Evolutionary conservation across 1,140 invertebrate genomes (phyloP), one percentile per base, ranked within the genome.

Genomic region (Formica exsecta): DNA sequence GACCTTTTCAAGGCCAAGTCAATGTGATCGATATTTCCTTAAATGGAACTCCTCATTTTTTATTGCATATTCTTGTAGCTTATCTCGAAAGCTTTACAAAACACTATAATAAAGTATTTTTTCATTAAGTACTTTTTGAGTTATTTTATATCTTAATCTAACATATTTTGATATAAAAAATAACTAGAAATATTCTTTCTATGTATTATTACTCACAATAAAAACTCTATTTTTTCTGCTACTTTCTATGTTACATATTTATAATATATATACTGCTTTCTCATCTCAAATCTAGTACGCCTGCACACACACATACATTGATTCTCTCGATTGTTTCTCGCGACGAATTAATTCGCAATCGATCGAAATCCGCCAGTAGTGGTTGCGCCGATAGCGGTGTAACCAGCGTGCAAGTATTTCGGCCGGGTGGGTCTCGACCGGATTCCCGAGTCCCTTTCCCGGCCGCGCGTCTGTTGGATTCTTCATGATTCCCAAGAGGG

Each of bases 391-490:
- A 22, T 38, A 41, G 75, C 62, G 62, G 7, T 51, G 41, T 36
- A 64, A 75, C 38, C 88, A 41, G 79, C 70, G 38, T 80, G 66
- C 54, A 87, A 90, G 80, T 90, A 90, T 90, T 90, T 90, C 86
- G 89, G 86, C 77, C 88, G 89, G 89, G 88, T 90, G 89, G 86
- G 88, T 81, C 81, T 75, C 64, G 64, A 65, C 61, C 70, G 81
- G 88, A 90, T 90, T 90, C 89, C 73, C 86, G 70, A 61, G 81
- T 70, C 89, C 75, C 89, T 87, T 90, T 90, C 89, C 80, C 81
- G 74, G 51, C 48, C 65, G 77, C 75, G 64, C 59, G 41, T 57
- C 59, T 87, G 88, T 89, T 85, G 48, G 89, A 88, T 74, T 66
- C 79, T 54, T 77, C 76, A 70, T 61, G 81, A 88, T 90, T 90